These are phyloP conservation scores for Noctua fimbriata DNA, from an alignment of 2,888 invertebrate genomes.

Conservation along the genomic window DNA sequence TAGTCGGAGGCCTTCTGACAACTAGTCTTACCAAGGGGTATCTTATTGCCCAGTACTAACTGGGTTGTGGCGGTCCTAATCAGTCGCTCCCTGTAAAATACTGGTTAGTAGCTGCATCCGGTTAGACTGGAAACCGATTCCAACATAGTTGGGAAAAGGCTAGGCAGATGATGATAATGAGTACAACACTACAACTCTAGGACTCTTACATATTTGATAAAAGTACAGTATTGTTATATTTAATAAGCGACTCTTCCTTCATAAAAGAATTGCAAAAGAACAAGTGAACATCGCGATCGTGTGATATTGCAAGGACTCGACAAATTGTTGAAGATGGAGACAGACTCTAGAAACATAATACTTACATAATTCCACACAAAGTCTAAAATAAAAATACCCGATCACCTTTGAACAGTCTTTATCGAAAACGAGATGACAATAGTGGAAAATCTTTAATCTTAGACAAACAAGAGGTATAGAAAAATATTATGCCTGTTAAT, in stretches of 20 bases:
- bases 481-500: not conserved
- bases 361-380: not conserved
- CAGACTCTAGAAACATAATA: not conserved
- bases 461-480: conserved; percentile 3
- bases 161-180: too few species aligned
- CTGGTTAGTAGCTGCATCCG: too few species aligned
- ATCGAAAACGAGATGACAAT: conserved; percentile 5
- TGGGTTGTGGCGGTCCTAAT: too few species aligned
- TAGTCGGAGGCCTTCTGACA: too few species aligned
- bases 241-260: not conserved
- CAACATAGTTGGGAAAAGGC: too few species aligned
- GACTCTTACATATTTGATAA: not conserved
- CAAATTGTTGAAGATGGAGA: not conserved
- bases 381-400: not conserved
- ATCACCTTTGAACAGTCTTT: not conserved
- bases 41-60: too few species aligned
- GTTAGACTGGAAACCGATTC: too few species aligned
- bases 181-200: too few species aligned
- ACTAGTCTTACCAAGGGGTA: too few species aligned
- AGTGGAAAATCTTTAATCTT: conserved; percentile 1
- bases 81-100: too few species aligned
- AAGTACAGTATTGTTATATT: not conserved
- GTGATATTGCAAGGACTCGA: not conserved
- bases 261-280: not conserved
- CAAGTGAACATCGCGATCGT: not conserved